Evolutionary conservation across 2,888 invertebrate genomes (phyloP).

Genomic region (Amphiduros pacificus): DNA sequence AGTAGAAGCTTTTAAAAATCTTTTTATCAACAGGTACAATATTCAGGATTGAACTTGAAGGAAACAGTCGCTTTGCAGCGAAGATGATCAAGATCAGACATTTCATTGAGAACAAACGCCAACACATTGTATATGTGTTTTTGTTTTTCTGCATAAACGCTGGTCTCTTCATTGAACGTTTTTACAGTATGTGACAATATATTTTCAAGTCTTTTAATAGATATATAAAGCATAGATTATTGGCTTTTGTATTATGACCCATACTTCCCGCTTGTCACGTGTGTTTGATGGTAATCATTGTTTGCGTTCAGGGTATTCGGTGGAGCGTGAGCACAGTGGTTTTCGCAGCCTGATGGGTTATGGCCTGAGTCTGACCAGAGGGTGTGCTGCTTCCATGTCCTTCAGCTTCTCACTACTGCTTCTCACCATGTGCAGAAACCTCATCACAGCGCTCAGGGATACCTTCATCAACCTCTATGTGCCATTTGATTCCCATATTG

Average conservation of each 20-base stretch:
- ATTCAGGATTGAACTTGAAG: conserved; percentile 30
- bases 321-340: conserved; percentile 67
- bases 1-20: too few relatives aligned
- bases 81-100: conserved; percentile 52
- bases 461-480: conserved; percentile 66
- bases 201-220: neutral
- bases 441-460: conserved; percentile 65
- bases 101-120: conserved; percentile 64
- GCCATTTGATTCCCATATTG: conserved; percentile 67
- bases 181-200: conserved; percentile 67
- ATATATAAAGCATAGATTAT: neutral
- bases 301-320: conserved; percentile 41
- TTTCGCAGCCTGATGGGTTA: conserved; percentile 66
- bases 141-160: conserved; percentile 65
- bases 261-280: too few relatives aligned
- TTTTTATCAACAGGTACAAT: too few relatives aligned
- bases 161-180: conserved; percentile 66
- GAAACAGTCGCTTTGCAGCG: conserved; percentile 45
- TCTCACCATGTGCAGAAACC: conserved; percentile 68
- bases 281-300: too few relatives aligned
- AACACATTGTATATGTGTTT: conserved; percentile 66
- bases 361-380: conserved; percentile 67
- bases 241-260: too few relatives aligned
- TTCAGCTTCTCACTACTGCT: conserved; percentile 67
- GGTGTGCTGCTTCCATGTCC: conserved; percentile 69